Conservation (phyloP, 2,888 invertebrate species). For the Aproaerema taeniolella region DNA sequence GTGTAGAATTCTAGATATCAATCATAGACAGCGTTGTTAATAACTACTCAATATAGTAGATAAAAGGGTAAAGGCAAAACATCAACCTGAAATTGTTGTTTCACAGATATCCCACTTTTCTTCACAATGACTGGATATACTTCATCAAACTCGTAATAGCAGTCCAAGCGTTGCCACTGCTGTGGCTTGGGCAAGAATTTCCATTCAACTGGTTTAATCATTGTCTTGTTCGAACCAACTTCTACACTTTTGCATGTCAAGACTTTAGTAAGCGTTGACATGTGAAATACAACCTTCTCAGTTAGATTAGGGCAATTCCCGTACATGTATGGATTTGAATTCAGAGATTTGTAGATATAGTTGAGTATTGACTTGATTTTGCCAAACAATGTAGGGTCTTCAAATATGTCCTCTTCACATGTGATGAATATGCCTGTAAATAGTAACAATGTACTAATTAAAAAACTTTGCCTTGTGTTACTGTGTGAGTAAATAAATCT, state of each 20-base stretch:
- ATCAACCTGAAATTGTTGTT: conserved; percentile 81
- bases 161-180: conserved; percentile 87
- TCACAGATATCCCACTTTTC: conserved; percentile 79
- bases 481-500: no score
- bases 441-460: not conserved
- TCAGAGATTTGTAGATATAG: conserved; percentile 75
- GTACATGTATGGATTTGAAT: conserved; percentile 75
- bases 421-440: conserved; percentile 84
- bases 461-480: not conserved
- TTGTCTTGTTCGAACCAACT: conserved; percentile 48
- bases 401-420: conserved; percentile 81
- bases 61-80: not conserved
- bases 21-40: no score
- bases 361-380: conserved; percentile 78
- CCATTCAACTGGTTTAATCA: conserved; percentile 84
- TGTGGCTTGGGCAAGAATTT: conserved; percentile 83
- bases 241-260: conserved; percentile 82
- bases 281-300: conserved; percentile 82
- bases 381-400: conserved; percentile 69
- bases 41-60: no score
- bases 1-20: no score
- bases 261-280: conserved; percentile 69
- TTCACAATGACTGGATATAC: conserved; percentile 82
- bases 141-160: conserved; percentile 86
- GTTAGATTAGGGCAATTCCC: conserved; percentile 71